These are phyloP conservation scores for Atrina japonica DNA, from an alignment of 2,888 invertebrate genomes.

Conservation along the genomic window DNA sequence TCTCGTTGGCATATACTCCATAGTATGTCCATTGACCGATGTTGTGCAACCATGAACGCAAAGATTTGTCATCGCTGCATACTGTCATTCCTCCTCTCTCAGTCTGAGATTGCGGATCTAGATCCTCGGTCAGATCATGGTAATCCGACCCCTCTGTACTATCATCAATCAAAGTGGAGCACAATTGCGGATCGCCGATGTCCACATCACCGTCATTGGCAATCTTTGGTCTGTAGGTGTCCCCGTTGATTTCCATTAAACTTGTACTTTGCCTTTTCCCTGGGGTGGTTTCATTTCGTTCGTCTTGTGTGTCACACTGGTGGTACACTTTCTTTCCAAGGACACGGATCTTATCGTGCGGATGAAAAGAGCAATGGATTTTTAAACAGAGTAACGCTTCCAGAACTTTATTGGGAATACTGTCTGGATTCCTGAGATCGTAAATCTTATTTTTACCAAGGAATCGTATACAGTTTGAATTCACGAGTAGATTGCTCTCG, in stretches of 20 bases:
- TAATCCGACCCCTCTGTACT: neutral
- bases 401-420: neutral
- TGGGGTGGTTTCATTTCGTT: neutral
- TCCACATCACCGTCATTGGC: neutral
- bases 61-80: neutral
- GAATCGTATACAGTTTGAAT: too few relatives aligned
- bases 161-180: conserved; percentile 20
- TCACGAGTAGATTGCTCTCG: too few relatives aligned
- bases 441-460: too few relatives aligned
- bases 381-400: conserved; percentile 3
- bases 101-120: too few relatives aligned
- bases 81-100: too few relatives aligned
- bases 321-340: conserved; percentile 6
- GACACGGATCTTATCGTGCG: neutral
- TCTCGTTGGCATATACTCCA: neutral
- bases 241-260: neutral
- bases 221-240: neutral
- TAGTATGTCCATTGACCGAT: neutral
- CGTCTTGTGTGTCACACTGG: neutral
- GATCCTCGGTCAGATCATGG: too few relatives aligned
- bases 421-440: too few relatives aligned
- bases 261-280: too few relatives aligned
- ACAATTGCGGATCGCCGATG: conserved; percentile 15
- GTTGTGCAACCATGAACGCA: neutral
- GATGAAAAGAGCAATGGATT: conserved; percentile 2